These are phyloP conservation scores for Drosophila orena DNA, from an alignment of 1,140 invertebrate species.

Conservation along the genomic window DNA sequence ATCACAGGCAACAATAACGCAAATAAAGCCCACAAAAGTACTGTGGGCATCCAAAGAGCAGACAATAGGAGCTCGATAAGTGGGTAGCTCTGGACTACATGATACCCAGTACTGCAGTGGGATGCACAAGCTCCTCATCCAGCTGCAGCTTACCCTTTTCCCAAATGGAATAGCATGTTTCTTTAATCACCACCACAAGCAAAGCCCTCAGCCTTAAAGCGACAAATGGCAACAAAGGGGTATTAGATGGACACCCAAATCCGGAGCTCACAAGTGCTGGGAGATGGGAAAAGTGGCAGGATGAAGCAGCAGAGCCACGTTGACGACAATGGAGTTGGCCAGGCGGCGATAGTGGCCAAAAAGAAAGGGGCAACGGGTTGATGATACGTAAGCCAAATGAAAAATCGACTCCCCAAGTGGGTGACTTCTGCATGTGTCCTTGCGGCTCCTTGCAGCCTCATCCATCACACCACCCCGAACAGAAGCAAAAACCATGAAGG, in stretches of 20 bases:
- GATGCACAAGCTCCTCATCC: too few species aligned
- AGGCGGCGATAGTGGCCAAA: conserved; percentile 30
- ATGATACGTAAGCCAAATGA: conserved; percentile 63
- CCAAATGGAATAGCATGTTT: too few species aligned
- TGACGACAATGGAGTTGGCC: conserved; percentile 56
- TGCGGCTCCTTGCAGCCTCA: conserved; percentile 27
- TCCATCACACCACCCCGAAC: conserved; percentile 58
- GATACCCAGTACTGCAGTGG: conserved; percentile 2
- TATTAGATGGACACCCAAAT: conserved; percentile 32
- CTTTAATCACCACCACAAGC: not conserved
- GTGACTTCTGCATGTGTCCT: conserved; percentile 29
- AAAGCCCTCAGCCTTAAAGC: conserved; percentile 45
- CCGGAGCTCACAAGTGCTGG: conserved; percentile 40
- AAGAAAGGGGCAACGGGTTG: conserved; percentile 17
- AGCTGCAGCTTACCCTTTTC: not conserved
- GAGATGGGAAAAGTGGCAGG: conserved; percentile 5
- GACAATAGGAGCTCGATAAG: conserved; percentile 7
- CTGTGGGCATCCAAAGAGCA: conserved; percentile 2
- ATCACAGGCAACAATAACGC: conserved; percentile 73
- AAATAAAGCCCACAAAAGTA: conserved; percentile 32
- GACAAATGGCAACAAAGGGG: conserved; percentile 38
- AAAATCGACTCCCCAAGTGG: conserved; percentile 65
- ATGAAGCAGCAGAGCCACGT: not conserved
- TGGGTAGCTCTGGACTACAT: not conserved
- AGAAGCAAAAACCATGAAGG: conserved; percentile 26